phyloP scores from a whole-genome alignment of 2,888 invertebrate genomes.

The Lasioglossum oenotherae region DNA sequence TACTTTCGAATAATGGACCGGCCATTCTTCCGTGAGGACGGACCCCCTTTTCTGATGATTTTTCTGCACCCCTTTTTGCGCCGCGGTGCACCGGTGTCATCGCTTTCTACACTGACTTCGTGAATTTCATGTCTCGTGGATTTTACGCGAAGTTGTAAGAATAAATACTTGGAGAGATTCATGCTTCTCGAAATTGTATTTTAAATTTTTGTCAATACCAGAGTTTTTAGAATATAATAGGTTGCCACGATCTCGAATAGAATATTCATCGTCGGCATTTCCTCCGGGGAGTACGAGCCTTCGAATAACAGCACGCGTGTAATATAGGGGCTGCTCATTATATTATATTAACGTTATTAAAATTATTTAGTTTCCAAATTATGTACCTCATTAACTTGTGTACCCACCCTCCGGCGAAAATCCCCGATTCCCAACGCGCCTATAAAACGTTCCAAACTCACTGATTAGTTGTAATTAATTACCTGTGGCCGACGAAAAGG shows the following conservation, averaged over 20 bases:
- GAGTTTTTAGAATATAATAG: not conserved
- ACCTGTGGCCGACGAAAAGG: not conserved
- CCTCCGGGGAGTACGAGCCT: not conserved
- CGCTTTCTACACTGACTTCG: not conserved
- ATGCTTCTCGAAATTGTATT: not conserved
- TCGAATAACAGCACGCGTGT: conserved; percentile 3
- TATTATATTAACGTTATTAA: conserved; percentile 11
- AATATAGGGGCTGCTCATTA: not conserved
- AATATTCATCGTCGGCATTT: not conserved
- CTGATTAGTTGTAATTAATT: conserved; percentile 7
- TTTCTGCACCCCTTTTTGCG: not conserved
- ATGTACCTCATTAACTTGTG: conserved; percentile 1
- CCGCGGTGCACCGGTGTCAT: not conserved
- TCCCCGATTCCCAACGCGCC: not conserved
- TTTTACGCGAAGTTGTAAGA: not conserved
- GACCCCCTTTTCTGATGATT: not conserved
- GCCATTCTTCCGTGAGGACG: conserved; percentile 5
- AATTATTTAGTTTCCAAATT: conserved; percentile 12
- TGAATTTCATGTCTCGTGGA: not conserved
- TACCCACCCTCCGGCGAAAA: not conserved
- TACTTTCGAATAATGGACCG: conserved; percentile 34
- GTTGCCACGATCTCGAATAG: not conserved
- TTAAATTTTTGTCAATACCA: too few relatives aligned
- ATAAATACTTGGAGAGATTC: too few relatives aligned
- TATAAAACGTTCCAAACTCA: conserved; percentile 2